These are phyloP conservation scores for Sinonovacula constricta DNA, from an alignment of 1,140 invertebrate genomes.

Conservation along the genomic window DNA sequence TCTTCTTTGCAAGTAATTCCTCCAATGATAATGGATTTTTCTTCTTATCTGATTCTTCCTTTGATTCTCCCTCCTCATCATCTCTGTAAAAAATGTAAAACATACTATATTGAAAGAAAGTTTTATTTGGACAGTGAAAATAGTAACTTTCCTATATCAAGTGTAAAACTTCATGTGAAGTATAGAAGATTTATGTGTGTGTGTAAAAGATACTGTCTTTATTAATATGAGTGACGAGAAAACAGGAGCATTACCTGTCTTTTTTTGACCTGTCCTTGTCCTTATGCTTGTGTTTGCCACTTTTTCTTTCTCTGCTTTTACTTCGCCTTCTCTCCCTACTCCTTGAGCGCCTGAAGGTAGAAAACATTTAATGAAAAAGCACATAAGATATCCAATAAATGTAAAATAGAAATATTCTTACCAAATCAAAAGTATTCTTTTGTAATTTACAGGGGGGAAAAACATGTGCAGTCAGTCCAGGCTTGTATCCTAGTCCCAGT, in stretches of 20 bases:
- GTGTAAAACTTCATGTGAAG: not conserved
- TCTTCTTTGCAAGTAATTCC: conserved; percentile 96
- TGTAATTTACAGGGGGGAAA: too few relatives aligned
- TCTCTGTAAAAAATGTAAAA: conserved; percentile 12
- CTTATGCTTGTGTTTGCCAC: conserved; percentile 59
- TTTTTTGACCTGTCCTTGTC: conserved; percentile 56
- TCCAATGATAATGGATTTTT: conserved; percentile 92
- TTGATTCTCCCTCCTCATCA: conserved; percentile 56
- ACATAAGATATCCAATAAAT: not conserved
- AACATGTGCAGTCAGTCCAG: too few relatives aligned
- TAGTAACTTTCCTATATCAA: not conserved
- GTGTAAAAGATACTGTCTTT: not conserved
- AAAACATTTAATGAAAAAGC: not conserved
- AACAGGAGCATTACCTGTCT: conserved; percentile 45
- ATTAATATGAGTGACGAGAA: too few relatives aligned
- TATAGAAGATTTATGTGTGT: not conserved
- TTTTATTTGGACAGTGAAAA: not conserved
- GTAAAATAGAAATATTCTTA: too few relatives aligned
- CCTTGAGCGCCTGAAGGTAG: conserved; percentile 22
- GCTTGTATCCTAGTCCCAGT: too few relatives aligned
- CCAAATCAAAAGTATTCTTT: too few relatives aligned
- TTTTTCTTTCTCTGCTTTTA: conserved; percentile 59
- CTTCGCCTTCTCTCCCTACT: conserved; percentile 57
- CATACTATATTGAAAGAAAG: not conserved
- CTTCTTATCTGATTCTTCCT: conserved; percentile 84